Base-by-base conservation (phyloP, 2,113 vertebrate species). In the Mus spicilegus region DNA sequence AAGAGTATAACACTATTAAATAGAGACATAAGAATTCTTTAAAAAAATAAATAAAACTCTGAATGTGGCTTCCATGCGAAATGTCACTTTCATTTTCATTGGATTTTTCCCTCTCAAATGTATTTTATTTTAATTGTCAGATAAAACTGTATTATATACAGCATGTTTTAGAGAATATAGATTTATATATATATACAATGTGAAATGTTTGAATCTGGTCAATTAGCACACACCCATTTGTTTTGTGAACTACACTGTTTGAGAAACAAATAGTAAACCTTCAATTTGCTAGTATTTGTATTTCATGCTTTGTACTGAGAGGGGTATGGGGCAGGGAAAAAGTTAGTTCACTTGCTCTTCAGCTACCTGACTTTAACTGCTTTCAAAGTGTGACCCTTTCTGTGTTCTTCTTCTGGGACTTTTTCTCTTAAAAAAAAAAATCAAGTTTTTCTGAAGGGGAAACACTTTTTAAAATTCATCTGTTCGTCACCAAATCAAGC, bases 1-100 rank as follows among this genome's bases (percentile, higher is more conserved):
- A n/a, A 56, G 72, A 77, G 19, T 85, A 75, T 93, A 95, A 91
- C n/a, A 96, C 94, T 78, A 88, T 84, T 54, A 94, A 95, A 96
- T 63, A 81, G 87, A 94, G 63, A 90, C 5, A 77, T 28, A 80
- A 91, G 51, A 63, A 90, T 86, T 42, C 22, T 61, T 70, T 77
- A 77, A 91, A 94, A 75, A 93, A 93, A 87, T 33, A 61, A 87
- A 96, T 87, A 93, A 95, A 94, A 85, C n/a, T 75, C 61, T 73
- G 58, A 56, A 94, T 51, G 63, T 93, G 87, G 73, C 65, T 85
- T 89, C 39, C 70, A 0, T 16, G 22, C 58, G 89, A 92, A 49
- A 87, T n/a, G 30, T n/a, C 30, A 86, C 76, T 97, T 96, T 93
- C 89, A 24, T 88, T 95, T 95, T 94, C 39, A 54, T 90, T 94